Evolutionary conservation across 2,113 vertebrate genomes (phyloP).

Genomic region (Clinocottus analis): DNA sequence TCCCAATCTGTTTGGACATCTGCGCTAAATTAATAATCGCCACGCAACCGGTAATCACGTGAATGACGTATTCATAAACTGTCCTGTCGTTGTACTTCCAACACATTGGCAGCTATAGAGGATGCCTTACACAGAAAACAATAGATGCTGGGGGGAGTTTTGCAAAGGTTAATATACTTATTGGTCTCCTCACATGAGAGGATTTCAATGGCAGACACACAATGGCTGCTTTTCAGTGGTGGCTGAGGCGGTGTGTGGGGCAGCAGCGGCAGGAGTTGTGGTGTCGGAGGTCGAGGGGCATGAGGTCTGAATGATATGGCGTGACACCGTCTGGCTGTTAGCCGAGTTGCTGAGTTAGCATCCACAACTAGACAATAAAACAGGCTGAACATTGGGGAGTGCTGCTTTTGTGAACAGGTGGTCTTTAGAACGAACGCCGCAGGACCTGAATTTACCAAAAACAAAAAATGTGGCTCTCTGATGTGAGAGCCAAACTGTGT

Average conservation of each 20-base stretch:
- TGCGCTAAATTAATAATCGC: background rate
- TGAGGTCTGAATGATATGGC: conserved; percentile 51
- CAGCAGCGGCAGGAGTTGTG: conserved; percentile 4
- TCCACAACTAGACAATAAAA: conserved; percentile 28
- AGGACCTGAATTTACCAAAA: conserved; percentile 9
- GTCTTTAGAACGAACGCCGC: conserved; percentile 21
- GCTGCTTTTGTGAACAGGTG: conserved; percentile 45
- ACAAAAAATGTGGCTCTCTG: background rate
- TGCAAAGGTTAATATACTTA: conserved; percentile 59
- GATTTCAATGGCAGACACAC: conserved; percentile 57
- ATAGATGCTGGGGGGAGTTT: conserved; percentile 16
- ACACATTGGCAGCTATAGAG: conserved; percentile 22
- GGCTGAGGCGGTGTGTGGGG: conserved; percentile 29
- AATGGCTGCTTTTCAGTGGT: conserved; percentile 57
- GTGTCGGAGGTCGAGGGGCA: conserved; percentile 54
- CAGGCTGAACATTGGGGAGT: conserved; percentile 3
- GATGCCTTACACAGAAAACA: conserved; percentile 20
- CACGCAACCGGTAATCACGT: background rate
- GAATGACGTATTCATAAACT: conserved; percentile 24
- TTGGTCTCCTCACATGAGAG: conserved; percentile 53
- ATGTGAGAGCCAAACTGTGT: background rate
- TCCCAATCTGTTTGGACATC: background rate
- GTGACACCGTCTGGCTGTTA: conserved; percentile 48
- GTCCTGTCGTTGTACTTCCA: conserved; percentile 7
- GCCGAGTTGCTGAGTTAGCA: conserved; percentile 49